Conservation (phyloP, 2,888 invertebrate species). For the Elmis aenea region DNA sequence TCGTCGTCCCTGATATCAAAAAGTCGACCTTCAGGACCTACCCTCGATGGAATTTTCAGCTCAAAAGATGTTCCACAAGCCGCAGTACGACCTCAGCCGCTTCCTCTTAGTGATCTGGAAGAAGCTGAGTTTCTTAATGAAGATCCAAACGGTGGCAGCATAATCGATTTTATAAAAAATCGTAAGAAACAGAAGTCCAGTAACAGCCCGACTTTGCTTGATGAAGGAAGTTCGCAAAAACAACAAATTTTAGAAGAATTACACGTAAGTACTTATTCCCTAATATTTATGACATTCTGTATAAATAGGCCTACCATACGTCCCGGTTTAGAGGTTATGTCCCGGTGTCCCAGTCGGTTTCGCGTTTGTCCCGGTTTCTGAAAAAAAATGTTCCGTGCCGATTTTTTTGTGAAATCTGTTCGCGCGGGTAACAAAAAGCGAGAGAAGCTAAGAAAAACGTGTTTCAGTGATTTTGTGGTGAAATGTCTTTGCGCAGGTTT, state of each 20-base stretch:
- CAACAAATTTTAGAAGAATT: slow-evolving; percentile 68
- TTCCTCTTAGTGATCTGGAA: slow-evolving; percentile 38
- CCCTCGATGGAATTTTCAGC: slow-evolving; percentile 50
- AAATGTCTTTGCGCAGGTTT: too few relatives aligned
- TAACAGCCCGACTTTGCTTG: slow-evolving; percentile 34
- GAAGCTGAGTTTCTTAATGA: slow-evolving; percentile 47
- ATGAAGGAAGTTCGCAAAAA: slow-evolving; percentile 62
- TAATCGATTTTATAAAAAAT: slow-evolving; percentile 45
- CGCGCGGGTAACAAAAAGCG: too few relatives aligned
- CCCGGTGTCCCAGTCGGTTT: too few relatives aligned
- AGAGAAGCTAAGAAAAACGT: too few relatives aligned
- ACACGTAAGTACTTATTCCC: slow-evolving; percentile 38
- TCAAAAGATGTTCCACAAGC: slow-evolving; percentile 57
- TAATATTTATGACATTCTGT: slow-evolving; percentile 6
- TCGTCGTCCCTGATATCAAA: slow-evolving; percentile 53
- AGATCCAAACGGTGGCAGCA: slow-evolving; percentile 44
- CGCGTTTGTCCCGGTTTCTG: too few relatives aligned
- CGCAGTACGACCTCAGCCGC: slow-evolving; percentile 47
- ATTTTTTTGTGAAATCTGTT: too few relatives aligned
- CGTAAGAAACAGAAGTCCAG: slow-evolving; percentile 38
- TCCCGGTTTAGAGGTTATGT: too few relatives aligned
- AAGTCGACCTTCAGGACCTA: slow-evolving; percentile 49
- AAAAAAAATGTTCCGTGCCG: too few relatives aligned
- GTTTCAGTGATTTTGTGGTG: too few relatives aligned
- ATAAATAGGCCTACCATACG: too few relatives aligned